Conservation (phyloP, 1,140 invertebrate genomes). For the Colletes latitarsis region DNA sequence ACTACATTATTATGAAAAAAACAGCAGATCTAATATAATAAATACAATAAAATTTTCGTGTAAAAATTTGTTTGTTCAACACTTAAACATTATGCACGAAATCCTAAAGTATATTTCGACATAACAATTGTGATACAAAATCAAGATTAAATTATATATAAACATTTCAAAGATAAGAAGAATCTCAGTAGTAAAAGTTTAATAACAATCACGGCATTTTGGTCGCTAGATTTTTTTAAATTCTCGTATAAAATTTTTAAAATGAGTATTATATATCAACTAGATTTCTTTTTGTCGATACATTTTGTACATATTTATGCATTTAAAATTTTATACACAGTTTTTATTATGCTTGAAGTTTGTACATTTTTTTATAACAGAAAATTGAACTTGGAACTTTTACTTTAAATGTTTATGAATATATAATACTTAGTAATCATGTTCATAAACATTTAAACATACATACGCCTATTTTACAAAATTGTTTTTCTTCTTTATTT, state of each 20-base stretch:
- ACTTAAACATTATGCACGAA: not conserved
- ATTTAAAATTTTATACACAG: constrained; percentile 37
- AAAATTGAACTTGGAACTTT: constrained; percentile 11
- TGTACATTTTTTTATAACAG: constrained; percentile 18
- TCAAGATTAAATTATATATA: constrained; percentile 20
- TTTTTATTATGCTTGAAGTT: constrained; percentile 39
- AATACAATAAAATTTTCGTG: constrained; percentile 23
- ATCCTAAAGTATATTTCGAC: constrained; percentile 2
- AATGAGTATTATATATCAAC: constrained; percentile 13
- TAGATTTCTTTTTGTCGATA: constrained; percentile 19
- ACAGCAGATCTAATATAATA: constrained; percentile 28
- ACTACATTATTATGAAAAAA: constrained; percentile 24
- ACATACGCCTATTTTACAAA: not conserved
- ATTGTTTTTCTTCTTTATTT: constrained; percentile 7
- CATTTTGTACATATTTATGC: constrained; percentile 48
- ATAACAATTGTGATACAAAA: constrained; percentile 28
- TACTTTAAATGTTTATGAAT: not conserved
- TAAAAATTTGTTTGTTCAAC: constrained; percentile 10
- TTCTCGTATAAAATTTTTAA: not conserved
- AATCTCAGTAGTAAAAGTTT: not conserved
- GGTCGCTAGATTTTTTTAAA: not conserved
- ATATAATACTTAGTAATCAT: not conserved
- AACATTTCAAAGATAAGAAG: constrained; percentile 11
- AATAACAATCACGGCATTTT: not conserved
- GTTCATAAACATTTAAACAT: too few relatives aligned